A percentile compares a stretch with the other conserved stretches of the same genome.
Evolutionary conservation across 2,888 invertebrate species (phyloP).

Genomic region (Drosophila melanosoma): DNA sequence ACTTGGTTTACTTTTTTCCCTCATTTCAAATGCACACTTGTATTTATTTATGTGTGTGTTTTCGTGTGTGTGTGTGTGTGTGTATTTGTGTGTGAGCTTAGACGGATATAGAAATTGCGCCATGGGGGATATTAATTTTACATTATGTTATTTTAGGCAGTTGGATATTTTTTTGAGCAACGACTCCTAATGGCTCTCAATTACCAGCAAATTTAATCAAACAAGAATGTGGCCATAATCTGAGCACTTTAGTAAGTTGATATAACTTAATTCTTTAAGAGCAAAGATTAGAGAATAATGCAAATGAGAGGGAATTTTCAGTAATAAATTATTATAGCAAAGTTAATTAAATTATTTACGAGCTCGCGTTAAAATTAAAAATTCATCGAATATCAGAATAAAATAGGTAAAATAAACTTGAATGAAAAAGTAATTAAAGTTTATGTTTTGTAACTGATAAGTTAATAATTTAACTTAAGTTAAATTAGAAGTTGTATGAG

Average conservation of each 20-base stretch:
- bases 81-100: slow-evolving; percentile 13
- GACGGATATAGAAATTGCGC: slow-evolving; percentile 29
- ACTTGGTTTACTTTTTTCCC: slow-evolving; percentile 5
- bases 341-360: background rate
- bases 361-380: background rate
- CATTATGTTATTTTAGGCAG: slow-evolving; percentile 28
- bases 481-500: background rate
- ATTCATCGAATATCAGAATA: background rate
- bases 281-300: too few species aligned
- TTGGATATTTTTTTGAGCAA: slow-evolving; percentile 9
- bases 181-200: slow-evolving; percentile 1
- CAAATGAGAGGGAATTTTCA: background rate
- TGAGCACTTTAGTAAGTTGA: background rate
- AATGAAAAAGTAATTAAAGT: background rate
- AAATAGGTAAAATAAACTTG: background rate
- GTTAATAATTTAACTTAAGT: too few species aligned
- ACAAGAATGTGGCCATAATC: background rate
- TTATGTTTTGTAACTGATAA: background rate
- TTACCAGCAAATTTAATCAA: slow-evolving; percentile 15
- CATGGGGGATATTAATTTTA: slow-evolving; percentile 41
- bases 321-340: background rate
- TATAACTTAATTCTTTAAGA: background rate
- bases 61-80: slow-evolving; percentile 9
- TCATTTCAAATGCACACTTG: slow-evolving; percentile 51
- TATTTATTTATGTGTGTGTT: slow-evolving; percentile 36